Evolutionary conservation across 2,113 vertebrate genomes (phyloP).

Genomic region (human (Homo sapiens)): DNA sequence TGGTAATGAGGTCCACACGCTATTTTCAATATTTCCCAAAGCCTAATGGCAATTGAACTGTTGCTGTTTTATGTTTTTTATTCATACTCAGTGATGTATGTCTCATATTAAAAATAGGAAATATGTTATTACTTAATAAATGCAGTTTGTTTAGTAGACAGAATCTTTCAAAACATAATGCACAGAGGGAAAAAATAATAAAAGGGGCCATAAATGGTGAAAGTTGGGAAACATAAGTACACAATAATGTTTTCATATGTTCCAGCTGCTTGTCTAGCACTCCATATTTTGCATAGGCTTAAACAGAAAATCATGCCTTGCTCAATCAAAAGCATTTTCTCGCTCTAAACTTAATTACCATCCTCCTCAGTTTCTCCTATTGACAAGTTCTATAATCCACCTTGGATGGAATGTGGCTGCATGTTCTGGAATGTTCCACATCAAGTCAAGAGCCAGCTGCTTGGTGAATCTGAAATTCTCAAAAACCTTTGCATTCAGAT

Average conservation of each 20-base stretch:
- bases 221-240: not conserved
- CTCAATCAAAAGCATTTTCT: slow-evolving; percentile 63
- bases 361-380: not conserved
- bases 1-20: slow-evolving; percentile 10
- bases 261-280: slow-evolving; percentile 59
- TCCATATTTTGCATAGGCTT: slow-evolving; percentile 54
- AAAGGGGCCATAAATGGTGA: slow-evolving; percentile 30
- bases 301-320: slow-evolving; percentile 51
- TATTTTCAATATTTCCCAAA: slow-evolving; percentile 55
- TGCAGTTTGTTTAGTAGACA: slow-evolving; percentile 64
- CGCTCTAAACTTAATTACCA: slow-evolving; percentile 57
- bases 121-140: slow-evolving; percentile 69
- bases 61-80: slow-evolving; percentile 22
- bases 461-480: not conserved
- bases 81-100: not conserved
- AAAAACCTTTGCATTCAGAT: not conserved
- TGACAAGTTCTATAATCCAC: not conserved
- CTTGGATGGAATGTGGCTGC: not conserved
- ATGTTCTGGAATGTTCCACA: not conserved
- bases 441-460: not conserved
- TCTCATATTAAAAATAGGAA: slow-evolving; percentile 52
- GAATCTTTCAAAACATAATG: slow-evolving; percentile 62
- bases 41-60: slow-evolving; percentile 37
- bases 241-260: slow-evolving; percentile 46
- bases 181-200: slow-evolving; percentile 46